Percentiles rank a stretch among this genome's conserved stretches.
phyloP scores from a whole-genome alignment of 2,888 invertebrate species.

The Latrodectus elegans region DNA sequence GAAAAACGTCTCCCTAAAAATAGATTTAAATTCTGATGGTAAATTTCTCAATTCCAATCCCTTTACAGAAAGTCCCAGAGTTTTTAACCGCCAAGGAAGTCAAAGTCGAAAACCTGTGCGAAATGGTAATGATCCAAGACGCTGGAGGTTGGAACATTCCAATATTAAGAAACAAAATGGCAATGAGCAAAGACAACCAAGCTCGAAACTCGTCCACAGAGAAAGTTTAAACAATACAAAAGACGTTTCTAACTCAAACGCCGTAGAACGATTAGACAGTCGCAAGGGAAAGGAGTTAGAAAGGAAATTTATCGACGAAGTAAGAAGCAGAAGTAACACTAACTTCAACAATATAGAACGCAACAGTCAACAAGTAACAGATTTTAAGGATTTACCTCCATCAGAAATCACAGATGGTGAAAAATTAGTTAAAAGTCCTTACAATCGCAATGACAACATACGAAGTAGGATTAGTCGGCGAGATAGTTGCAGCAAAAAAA shows the following conservation, averaged over 20 bases:
- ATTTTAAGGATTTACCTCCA: neutral
- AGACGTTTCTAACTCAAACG: neutral
- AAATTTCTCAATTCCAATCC: slow-evolving; percentile 2
- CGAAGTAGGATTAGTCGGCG: neutral
- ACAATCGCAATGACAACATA: neutral
- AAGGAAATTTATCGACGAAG: no score
- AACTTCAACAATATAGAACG: slow-evolving; percentile 3
- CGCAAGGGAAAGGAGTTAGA: no score
- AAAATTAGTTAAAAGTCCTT: neutral
- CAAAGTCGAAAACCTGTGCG: neutral
- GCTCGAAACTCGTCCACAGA: neutral
- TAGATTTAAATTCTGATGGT: slow-evolving; percentile 11
- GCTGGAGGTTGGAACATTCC: neutral
- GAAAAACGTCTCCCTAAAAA: slow-evolving; percentile 30
- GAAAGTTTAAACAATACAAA: neutral
- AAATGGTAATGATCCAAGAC: neutral
- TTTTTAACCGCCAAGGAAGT: neutral
- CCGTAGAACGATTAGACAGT: neutral
- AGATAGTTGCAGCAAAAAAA: neutral
- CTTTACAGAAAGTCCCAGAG: neutral
- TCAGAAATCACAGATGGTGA: slow-evolving; percentile 16
- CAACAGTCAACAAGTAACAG: neutral
- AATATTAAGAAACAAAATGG: neutral
- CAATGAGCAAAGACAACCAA: neutral
- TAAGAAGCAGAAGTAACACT: neutral